These are phyloP conservation scores for Dynastes hyllus DNA, from an alignment of 2,888 invertebrate species.

Conservation along the genomic window DNA sequence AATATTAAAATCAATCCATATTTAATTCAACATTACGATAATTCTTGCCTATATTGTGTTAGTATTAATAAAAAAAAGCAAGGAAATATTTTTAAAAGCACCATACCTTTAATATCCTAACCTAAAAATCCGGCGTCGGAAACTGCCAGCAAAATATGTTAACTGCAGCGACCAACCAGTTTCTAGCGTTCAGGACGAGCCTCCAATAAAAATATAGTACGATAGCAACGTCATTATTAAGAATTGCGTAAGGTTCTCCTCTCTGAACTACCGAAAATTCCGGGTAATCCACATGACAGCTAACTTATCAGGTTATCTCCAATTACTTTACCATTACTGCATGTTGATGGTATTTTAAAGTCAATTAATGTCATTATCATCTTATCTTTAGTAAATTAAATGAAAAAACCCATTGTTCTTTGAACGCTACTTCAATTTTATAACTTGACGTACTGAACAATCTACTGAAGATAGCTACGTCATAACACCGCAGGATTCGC, in stretches of 20 bases:
- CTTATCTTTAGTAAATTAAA: no score
- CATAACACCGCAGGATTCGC: not conserved
- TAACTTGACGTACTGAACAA: not conserved
- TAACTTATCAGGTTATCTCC: slow-evolving; percentile 11
- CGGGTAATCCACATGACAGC: slow-evolving; percentile 21
- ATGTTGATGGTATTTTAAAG: not conserved
- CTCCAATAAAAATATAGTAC: slow-evolving; percentile 49
- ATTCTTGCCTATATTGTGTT: no score
- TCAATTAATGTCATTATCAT: not conserved
- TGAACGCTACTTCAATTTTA: not conserved
- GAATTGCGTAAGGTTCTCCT: slow-evolving; percentile 31
- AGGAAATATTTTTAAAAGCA: slow-evolving; percentile 33
- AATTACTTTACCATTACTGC: not conserved
- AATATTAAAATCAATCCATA: not conserved
- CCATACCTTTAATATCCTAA: slow-evolving; percentile 50
- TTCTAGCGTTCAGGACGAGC: slow-evolving; percentile 51
- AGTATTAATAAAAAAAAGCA: not conserved
- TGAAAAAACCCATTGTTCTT: no score
- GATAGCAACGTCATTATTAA: slow-evolving; percentile 41
- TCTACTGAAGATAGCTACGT: slow-evolving; percentile 2
- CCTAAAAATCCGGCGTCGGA: slow-evolving; percentile 47
- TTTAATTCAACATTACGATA: not conserved
- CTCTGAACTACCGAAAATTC: slow-evolving; percentile 17
- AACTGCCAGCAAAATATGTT: slow-evolving; percentile 24
- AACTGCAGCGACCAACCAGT: slow-evolving; percentile 48